Evolutionary conservation across 2,797 vertebrate species (phyloP).

Genomic region (Pachyuromys duprasi): DNA sequence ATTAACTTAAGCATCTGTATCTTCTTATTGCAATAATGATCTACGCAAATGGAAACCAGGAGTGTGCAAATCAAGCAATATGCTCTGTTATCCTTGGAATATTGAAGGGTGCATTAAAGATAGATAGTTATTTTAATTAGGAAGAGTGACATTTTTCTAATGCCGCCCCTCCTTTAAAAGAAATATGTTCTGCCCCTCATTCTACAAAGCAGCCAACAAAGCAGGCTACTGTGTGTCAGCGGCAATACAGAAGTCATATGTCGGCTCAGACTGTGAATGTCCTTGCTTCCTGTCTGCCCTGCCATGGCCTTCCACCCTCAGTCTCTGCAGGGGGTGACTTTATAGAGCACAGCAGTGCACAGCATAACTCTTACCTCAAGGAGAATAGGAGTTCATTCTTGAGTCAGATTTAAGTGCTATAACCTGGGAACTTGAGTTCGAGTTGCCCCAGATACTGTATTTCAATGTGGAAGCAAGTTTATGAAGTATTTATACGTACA

Average conservation of each 20-base stretch:
- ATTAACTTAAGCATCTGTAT: conserved; percentile 70
- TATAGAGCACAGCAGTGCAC: not conserved
- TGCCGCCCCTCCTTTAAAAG: not conserved
- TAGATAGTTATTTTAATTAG: conserved; percentile 58
- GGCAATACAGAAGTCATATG: not conserved
- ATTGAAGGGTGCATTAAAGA: conserved; percentile 45
- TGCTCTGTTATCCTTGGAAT: conserved; percentile 48
- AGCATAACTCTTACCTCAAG: not conserved
- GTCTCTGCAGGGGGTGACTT: not conserved
- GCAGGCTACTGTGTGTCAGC: not conserved
- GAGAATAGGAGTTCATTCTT: not conserved
- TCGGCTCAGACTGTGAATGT: not conserved
- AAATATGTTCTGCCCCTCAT: not conserved
- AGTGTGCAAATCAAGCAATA: conserved; percentile 43
- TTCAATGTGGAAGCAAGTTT: not conserved
- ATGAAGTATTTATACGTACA: not conserved
- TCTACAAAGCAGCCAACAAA: conserved; percentile 2
- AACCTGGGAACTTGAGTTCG: not conserved
- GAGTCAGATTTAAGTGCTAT: not conserved
- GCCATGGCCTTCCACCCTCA: not conserved
- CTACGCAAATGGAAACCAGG: conserved; percentile 28
- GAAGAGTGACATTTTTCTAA: conserved; percentile 22
- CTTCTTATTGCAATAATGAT: conserved; percentile 66
- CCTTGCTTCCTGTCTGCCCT: not conserved
- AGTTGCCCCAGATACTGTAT: not conserved